These are phyloP conservation scores for Emydocephalus ijimae DNA, from an alignment of 2,113 vertebrate species.

Conservation along the genomic window DNA sequence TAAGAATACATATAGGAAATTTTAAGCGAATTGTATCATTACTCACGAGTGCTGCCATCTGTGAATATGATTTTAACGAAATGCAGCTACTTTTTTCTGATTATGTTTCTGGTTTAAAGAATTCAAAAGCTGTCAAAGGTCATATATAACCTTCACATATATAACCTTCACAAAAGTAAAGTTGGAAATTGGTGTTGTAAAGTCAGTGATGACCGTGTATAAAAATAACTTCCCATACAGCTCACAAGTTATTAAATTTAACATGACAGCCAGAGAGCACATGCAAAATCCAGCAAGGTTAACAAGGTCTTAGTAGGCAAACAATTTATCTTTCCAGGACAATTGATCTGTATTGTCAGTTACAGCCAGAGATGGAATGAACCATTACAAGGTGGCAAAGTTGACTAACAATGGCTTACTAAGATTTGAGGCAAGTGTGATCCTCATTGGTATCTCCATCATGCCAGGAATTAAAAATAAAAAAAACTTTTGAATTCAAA, in stretches of 20 bases:
- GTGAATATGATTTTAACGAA: neutral
- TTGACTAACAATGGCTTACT: neutral
- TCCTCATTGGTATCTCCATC: neutral
- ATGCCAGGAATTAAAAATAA: neutral
- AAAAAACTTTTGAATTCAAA: neutral
- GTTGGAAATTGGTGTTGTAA: neutral
- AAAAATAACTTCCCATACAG: neutral
- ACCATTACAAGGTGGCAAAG: neutral
- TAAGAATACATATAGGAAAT: neutral
- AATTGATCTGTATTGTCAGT: neutral
- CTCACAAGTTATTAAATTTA: neutral
- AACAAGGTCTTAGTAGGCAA: conserved; percentile 16
- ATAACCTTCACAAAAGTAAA: neutral
- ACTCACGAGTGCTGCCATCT: neutral
- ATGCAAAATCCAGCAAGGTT: neutral
- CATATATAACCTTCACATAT: neutral
- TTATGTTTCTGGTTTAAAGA: conserved; percentile 19
- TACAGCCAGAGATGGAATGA: neutral
- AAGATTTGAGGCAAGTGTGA: neutral
- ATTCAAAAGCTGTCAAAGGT: neutral
- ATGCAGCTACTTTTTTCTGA: neutral
- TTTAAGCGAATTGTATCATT: neutral
- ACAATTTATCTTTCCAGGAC: neutral
- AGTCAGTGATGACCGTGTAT: neutral
- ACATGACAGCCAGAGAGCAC: neutral